Conservation (phyloP, 2,113 vertebrate genomes). For the Typhlomys cinereus region DNA sequence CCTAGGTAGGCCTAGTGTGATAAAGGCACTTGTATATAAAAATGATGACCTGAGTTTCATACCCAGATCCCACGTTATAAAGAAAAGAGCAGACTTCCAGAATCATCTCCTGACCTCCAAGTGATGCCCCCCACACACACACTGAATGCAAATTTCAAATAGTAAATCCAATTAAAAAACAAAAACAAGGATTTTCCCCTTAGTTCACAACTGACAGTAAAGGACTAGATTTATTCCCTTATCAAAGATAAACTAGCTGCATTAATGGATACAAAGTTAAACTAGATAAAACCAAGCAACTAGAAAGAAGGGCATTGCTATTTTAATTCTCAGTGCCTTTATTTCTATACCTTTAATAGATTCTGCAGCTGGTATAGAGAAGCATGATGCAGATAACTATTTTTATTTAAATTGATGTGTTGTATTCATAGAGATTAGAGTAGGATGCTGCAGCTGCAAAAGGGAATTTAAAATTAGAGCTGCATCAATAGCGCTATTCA, state of each 20-base stretch:
- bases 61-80: too few species aligned
- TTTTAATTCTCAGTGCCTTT: conserved; percentile 74
- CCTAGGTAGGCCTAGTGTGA: too few species aligned
- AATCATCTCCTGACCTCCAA: too few species aligned
- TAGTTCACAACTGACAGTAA: not conserved
- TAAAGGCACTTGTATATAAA: too few species aligned
- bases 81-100: too few species aligned
- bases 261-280: conserved; percentile 6
- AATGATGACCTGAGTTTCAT: too few species aligned
- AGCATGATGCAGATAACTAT: conserved; percentile 71
- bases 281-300: not conserved
- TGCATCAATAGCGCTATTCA: conserved; percentile 64
- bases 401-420: conserved; percentile 80
- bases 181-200: not conserved
- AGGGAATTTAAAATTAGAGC: conserved; percentile 78
- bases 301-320: not conserved
- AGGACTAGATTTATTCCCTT: conserved; percentile 21
- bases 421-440: conserved; percentile 76
- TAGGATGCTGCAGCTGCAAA: conserved; percentile 75
- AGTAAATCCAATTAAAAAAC: too few species aligned
- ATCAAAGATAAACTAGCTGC: conserved; percentile 42
- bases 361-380: conserved; percentile 73
- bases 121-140: too few species aligned
- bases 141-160: too few species aligned
- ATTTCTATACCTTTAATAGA: conserved; percentile 72